Evolutionary conservation across 1,140 invertebrate species (phyloP).

Genomic region (Micrasema minimum): DNA sequence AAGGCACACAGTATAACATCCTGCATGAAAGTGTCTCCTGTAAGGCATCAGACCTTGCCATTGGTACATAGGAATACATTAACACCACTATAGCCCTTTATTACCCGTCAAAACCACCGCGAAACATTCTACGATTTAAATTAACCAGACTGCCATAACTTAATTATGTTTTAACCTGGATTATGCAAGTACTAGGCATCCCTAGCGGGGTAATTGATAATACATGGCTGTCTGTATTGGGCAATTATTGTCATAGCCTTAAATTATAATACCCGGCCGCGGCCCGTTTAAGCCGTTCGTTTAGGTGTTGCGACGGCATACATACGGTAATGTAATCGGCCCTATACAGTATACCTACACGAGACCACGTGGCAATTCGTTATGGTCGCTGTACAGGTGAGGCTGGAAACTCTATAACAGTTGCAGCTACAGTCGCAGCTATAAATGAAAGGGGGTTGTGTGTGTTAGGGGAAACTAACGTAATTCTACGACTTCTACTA

Average conservation of each 20-base stretch:
- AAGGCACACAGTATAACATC: too few relatives aligned
- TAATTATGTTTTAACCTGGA: background rate
- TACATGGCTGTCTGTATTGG: constrained; percentile 41
- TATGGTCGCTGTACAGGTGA: constrained; percentile 35
- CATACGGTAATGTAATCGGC: constrained; percentile 28
- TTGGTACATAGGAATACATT: too few relatives aligned
- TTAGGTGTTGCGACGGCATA: constrained; percentile 41
- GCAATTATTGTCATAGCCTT: constrained; percentile 49
- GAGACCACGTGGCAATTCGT: constrained; percentile 38
- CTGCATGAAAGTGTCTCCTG: too few relatives aligned
- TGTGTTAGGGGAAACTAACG: too few relatives aligned
- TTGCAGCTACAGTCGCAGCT: background rate
- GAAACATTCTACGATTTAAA: too few relatives aligned
- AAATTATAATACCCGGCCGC: constrained; percentile 44
- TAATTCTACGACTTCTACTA: too few relatives aligned
- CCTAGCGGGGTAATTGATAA: constrained; percentile 44
- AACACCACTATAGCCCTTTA: too few relatives aligned
- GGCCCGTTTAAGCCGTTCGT: constrained; percentile 38
- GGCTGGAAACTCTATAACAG: constrained; percentile 16
- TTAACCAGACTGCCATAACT: too few relatives aligned
- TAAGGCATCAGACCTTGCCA: too few relatives aligned
- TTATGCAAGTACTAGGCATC: constrained; percentile 9
- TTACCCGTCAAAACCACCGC: too few relatives aligned
- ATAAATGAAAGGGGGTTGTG: too few relatives aligned
- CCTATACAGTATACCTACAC: background rate